phyloP scores from a whole-genome alignment of 2,888 invertebrate species.

The Toxonevra muliebris region DNA sequence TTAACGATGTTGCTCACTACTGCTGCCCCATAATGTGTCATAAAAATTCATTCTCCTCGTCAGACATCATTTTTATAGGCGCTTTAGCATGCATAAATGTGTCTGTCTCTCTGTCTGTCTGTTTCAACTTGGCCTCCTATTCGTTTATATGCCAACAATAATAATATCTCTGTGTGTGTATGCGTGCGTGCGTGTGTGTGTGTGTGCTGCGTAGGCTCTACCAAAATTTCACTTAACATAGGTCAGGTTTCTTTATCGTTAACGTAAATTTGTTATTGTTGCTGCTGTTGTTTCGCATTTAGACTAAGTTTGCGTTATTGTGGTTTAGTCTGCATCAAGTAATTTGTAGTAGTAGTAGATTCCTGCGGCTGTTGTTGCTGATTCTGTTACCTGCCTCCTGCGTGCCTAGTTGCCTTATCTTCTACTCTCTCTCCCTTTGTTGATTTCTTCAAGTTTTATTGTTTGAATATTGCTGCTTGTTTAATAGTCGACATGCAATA shows the following conservation, averaged over 20 bases:
- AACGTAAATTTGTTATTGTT: conserved; percentile 3
- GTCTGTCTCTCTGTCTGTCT: too few relatives aligned
- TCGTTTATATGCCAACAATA: conserved; percentile 10
- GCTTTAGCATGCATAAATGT: too few relatives aligned
- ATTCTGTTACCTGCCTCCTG: not conserved
- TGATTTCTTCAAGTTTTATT: not conserved
- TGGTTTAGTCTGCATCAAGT: conserved; percentile 15
- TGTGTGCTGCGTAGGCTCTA: conserved; percentile 44
- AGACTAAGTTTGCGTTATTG: conserved; percentile 25
- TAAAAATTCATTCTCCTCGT: conserved; percentile 43
- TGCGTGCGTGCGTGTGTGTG: not conserved
- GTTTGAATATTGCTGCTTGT: too few relatives aligned
- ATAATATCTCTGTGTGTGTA: not conserved
- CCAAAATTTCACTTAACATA: conserved; percentile 53
- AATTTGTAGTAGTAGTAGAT: conserved; percentile 11
- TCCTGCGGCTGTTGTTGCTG: conserved; percentile 1
- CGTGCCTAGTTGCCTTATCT: conserved; percentile 14
- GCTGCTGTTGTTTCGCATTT: conserved; percentile 18
- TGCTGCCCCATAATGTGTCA: conserved; percentile 45
- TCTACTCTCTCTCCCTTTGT: conserved; percentile 11
- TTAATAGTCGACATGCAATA: conserved; percentile 22
- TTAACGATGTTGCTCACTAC: conserved; percentile 31
- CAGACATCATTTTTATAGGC: conserved; percentile 29
- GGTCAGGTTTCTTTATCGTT: conserved; percentile 48
- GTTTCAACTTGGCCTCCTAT: too few relatives aligned